Conservation (phyloP, 2,797 vertebrate species). For the Coilia nasus region DNA sequence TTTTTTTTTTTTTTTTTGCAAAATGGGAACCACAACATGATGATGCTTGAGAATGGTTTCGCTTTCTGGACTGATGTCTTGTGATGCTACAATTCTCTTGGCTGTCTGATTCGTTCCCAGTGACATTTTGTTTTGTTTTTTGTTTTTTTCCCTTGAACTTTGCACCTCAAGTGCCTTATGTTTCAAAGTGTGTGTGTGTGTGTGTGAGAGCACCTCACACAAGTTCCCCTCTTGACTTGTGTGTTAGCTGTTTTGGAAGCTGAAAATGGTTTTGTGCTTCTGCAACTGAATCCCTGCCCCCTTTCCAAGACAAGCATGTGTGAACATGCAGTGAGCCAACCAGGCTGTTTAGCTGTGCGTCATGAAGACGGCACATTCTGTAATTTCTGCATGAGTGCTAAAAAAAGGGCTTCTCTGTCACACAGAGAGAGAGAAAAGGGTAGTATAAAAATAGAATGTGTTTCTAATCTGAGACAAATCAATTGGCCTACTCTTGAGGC, state of each 20-base stretch:
- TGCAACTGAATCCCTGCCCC: background rate
- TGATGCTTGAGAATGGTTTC: slow-evolving; percentile 58
- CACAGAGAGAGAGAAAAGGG: background rate
- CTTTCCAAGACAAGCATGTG: background rate
- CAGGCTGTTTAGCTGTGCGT: background rate
- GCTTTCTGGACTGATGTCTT: slow-evolving; percentile 53
- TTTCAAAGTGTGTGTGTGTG: no score
- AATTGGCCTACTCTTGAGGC: background rate
- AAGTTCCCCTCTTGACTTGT: background rate
- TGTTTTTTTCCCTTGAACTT: no score
- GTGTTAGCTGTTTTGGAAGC: background rate
- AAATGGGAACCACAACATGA: slow-evolving; percentile 32
- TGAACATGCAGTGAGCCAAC: background rate
- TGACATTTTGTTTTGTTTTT: background rate
- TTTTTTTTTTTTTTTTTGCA: no score
- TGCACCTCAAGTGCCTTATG: no score
- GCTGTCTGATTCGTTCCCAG: slow-evolving; percentile 50
- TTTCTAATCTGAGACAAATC: background rate
- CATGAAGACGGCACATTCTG: background rate
- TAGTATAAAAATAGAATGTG: background rate
- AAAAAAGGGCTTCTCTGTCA: background rate
- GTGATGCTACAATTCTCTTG: slow-evolving; percentile 61
- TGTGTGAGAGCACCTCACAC: no score
- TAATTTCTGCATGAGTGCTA: background rate
- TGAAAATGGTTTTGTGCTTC: background rate